These are phyloP conservation scores for Rhinophrynus dorsalis DNA, from an alignment of 2,797 vertebrate species.

Conservation along the genomic window DNA sequence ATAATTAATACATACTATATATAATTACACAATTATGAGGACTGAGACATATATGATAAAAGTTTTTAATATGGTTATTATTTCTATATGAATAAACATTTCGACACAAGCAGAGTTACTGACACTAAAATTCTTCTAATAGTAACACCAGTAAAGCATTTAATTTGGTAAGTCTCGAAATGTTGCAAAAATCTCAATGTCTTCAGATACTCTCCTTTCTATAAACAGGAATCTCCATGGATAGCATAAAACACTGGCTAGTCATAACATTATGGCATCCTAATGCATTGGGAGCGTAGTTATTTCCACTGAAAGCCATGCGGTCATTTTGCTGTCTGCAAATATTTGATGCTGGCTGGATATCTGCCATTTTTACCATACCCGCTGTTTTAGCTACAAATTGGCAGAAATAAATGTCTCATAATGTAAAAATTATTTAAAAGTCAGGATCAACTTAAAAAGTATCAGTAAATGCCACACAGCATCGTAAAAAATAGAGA, in stretches of 20 bases:
- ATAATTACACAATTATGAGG: no score
- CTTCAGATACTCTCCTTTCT: not conserved
- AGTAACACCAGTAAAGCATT: no score
- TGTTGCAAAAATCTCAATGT: no score
- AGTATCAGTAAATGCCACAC: conserved; percentile 17
- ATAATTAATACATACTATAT: no score
- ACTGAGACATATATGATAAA: no score
- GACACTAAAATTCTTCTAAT: no score
- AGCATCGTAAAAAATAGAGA: conserved; percentile 5
- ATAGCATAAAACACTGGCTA: not conserved
- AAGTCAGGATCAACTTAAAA: conserved; percentile 10
- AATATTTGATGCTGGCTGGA: conserved; percentile 14
- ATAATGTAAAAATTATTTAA: conserved; percentile 26
- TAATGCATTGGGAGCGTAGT: not conserved
- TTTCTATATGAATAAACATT: no score
- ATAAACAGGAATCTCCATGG: not conserved
- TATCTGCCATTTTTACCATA: not conserved
- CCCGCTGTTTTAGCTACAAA: conserved; percentile 3
- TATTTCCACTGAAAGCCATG: conserved; percentile 4
- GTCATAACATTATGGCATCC: not conserved
- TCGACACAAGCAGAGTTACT: no score
- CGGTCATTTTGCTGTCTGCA: conserved; percentile 9
- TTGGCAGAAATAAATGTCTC: conserved; percentile 22
- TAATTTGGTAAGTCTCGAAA: no score
- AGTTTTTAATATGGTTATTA: no score